These are phyloP conservation scores for Nysson spinosus DNA, from an alignment of 2,888 invertebrate genomes.

Conservation along the genomic window DNA sequence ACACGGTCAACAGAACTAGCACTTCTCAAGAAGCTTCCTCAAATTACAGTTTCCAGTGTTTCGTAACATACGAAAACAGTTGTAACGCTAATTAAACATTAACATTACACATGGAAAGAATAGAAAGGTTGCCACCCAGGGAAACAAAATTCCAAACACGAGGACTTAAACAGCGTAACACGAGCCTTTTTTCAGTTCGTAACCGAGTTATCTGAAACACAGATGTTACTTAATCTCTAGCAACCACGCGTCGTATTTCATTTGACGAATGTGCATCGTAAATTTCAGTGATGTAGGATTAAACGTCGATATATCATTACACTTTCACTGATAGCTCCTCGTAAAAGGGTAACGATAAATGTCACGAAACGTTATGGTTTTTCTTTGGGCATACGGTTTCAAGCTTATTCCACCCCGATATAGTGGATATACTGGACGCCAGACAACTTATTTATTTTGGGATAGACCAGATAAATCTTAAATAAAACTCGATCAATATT, in stretches of 20 bases:
- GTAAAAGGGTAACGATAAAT: slow-evolving; percentile 51
- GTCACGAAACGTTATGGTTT: slow-evolving; percentile 30
- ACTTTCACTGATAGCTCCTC: slow-evolving; percentile 45
- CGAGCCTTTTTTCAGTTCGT: slow-evolving; percentile 42
- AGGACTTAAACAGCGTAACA: slow-evolving; percentile 21
- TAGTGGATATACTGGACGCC: slow-evolving; percentile 35
- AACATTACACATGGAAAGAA: too few species aligned
- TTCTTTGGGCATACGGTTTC: slow-evolving; percentile 43
- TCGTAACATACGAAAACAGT: too few species aligned
- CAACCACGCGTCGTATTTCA: slow-evolving; percentile 47
- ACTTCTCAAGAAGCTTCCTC: too few species aligned
- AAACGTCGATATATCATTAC: slow-evolving; percentile 40
- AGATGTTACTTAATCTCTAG: slow-evolving; percentile 45
- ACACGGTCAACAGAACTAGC: too few species aligned
- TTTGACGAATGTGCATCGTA: slow-evolving; percentile 51
- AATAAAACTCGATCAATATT: background rate
- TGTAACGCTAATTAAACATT: too few species aligned
- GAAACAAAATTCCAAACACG: background rate
- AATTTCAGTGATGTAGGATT: slow-evolving; percentile 46
- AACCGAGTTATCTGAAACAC: slow-evolving; percentile 35
- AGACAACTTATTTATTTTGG: slow-evolving; percentile 49
- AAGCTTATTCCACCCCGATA: slow-evolving; percentile 32
- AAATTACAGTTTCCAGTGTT: too few species aligned
- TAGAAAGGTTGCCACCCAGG: too few species aligned
- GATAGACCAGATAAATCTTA: slow-evolving; percentile 1